Evolutionary conservation across 1,140 invertebrate species (phyloP).

Genomic region (Ceratina calcarata): DNA sequence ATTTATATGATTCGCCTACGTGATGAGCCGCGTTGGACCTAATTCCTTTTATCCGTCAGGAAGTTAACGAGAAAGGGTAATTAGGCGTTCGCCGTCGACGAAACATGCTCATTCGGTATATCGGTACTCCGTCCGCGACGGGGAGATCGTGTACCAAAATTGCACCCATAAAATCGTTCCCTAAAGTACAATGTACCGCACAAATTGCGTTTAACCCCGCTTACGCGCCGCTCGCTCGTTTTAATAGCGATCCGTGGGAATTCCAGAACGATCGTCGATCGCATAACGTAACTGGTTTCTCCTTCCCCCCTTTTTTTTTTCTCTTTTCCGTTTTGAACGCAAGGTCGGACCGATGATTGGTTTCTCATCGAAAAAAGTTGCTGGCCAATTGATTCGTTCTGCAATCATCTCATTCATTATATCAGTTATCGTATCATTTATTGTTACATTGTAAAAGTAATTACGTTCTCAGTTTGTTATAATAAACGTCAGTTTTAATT

Average conservation of each 20-base stretch:
- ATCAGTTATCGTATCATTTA: no score
- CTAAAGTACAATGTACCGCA: conserved; percentile 14
- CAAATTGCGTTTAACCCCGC: conserved; percentile 18
- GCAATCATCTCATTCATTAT: neutral
- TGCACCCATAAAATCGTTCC: conserved; percentile 12
- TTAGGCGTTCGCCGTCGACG: conserved; percentile 16
- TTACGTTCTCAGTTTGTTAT: no score
- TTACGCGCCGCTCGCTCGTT: neutral
- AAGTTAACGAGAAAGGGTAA: neutral
- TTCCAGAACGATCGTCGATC: conserved; percentile 22
- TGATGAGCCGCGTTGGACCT: neutral
- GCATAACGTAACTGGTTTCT: neutral
- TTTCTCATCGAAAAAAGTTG: neutral
- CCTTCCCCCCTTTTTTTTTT: neutral
- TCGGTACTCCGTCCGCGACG: conserved; percentile 3
- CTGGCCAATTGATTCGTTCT: neutral
- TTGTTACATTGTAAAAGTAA: no score
- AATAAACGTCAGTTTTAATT: no score
- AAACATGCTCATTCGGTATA: conserved; percentile 14
- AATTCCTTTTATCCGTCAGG: neutral
- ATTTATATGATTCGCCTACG: no score
- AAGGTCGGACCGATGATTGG: conserved; percentile 7
- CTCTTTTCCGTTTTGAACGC: neutral
- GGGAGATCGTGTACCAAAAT: conserved; percentile 23
- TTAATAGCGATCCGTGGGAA: conserved; percentile 27